These are phyloP conservation scores for Myrmophylax atrothorax DNA, from an alignment of 2,113 vertebrate species.

Conservation along the genomic window DNA sequence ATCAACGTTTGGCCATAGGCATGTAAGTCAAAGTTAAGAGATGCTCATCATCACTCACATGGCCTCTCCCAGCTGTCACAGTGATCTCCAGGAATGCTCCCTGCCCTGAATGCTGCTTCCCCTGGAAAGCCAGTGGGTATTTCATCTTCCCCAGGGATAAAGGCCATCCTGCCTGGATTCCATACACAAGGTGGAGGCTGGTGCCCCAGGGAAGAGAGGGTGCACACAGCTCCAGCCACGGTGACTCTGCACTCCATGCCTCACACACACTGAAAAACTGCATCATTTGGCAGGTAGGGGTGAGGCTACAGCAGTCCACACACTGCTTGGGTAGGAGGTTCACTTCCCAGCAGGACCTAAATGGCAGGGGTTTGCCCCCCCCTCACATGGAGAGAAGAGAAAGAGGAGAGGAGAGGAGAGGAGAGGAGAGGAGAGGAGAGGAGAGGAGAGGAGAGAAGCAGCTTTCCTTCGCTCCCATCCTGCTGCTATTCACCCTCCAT, in stretches of 20 bases:
- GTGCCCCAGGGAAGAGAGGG: neutral
- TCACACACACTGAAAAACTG: neutral
- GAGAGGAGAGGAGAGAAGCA: neutral
- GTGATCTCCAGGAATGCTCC: neutral
- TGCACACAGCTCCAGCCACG: fast-evolving
- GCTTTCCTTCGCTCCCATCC: neutral
- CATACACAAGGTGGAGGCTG: neutral
- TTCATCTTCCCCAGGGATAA: neutral
- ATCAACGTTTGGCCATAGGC: neutral
- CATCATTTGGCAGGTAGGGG: neutral
- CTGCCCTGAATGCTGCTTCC: neutral
- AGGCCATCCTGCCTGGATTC: neutral
- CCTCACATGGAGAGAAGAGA: too few species aligned
- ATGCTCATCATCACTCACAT: neutral
- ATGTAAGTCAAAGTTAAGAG: neutral
- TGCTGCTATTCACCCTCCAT: neutral
- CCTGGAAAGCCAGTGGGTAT: neutral
- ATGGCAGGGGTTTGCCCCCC: neutral
- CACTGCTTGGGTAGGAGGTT: neutral
- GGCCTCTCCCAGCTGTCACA: neutral
- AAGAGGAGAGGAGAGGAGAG: neutral
- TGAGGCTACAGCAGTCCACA: neutral
- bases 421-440: neutral
- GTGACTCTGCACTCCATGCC: neutral
- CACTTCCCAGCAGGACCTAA: neutral